Evolutionary conservation across 2,113 vertebrate species (phyloP).

Genomic region (western clawed frog (Xenopus tropicalis)): UCB_Xtro_10.0 CM004447.2:93562501-93563000

Average conservation of each 20-base stretch:
- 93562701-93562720: slow-evolving; percentile 40
- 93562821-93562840: slow-evolving; percentile 66
- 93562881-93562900: slow-evolving; percentile 70
- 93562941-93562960: slow-evolving; percentile 67
- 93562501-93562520: too few relatives aligned
- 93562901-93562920: slow-evolving; percentile 75
- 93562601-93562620: slow-evolving; percentile 76
- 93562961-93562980: slow-evolving; percentile 72
- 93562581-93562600: slow-evolving; percentile 68
- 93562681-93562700: slow-evolving; percentile 32
- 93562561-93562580: slow-evolving; percentile 1
- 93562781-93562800: slow-evolving; percentile 57
- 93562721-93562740: slow-evolving; percentile 31
- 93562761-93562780: slow-evolving; percentile 54
- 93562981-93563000: slow-evolving; percentile 74
- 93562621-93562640: slow-evolving; percentile 72
- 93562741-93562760: slow-evolving; percentile 36
- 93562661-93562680: slow-evolving; percentile 48
- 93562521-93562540: too few relatives aligned
- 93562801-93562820: slow-evolving; percentile 60
- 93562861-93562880: slow-evolving; percentile 62
- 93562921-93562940: slow-evolving; percentile 76
- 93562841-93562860: slow-evolving; percentile 63
- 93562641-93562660: slow-evolving; percentile 80
- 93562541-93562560: too few relatives aligned